Conservation (phyloP, 2,888 invertebrate species). For the Erpobdella octoculata region DNA sequence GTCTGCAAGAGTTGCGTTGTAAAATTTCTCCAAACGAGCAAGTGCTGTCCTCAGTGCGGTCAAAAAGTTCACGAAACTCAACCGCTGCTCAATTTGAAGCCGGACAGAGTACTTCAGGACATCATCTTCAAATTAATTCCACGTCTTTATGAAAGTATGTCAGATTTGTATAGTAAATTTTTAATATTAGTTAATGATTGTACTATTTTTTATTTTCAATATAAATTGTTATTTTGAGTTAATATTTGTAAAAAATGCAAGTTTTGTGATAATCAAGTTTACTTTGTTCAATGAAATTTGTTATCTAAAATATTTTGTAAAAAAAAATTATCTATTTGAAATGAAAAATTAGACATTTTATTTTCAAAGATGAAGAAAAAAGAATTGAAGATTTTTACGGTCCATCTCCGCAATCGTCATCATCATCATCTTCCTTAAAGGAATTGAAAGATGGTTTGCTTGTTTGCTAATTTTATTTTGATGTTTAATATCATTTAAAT, state of each 20-base stretch:
- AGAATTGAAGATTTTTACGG: conserved; percentile 3
- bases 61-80: conserved; percentile 50
- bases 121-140: conserved; percentile 51
- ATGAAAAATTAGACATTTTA: no score
- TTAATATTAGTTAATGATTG: not conserved
- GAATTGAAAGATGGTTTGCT: no score
- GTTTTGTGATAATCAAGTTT: no score
- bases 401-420: not conserved
- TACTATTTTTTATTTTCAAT: not conserved
- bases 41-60: conserved; percentile 49
- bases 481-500: no score
- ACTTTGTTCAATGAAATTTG: no score
- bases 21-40: conserved; percentile 49
- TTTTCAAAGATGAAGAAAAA: conserved; percentile 28
- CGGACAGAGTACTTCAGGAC: conserved; percentile 50
- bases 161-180: not conserved
- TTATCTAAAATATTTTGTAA: no score
- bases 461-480: no score
- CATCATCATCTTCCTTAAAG: no score
- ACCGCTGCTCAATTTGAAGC: conserved; percentile 46
- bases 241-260: conserved; percentile 5
- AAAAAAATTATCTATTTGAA: not conserved
- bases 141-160: conserved; percentile 47
- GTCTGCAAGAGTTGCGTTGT: conserved; percentile 52
- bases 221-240: not conserved